Percentiles rank a stretch among this genome's conserved stretches.
Evolutionary conservation across 2,113 vertebrate genomes (phyloP).

Genomic region (Chitala chitala): DNA sequence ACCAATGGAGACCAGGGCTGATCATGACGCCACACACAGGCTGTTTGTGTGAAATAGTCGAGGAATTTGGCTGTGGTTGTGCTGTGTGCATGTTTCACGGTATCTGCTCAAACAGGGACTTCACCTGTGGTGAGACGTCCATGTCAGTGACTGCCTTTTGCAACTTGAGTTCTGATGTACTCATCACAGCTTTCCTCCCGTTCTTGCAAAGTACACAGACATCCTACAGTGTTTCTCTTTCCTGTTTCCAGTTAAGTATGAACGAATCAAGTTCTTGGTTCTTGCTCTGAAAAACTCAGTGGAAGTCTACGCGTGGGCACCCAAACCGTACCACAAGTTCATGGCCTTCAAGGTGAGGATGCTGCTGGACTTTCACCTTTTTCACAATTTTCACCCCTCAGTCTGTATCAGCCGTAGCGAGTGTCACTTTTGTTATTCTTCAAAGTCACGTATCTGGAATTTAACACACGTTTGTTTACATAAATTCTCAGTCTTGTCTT

Average conservation of each 20-base stretch:
- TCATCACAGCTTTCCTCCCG: not conserved
- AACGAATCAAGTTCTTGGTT: conserved; percentile 97
- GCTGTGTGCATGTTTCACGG: too few relatives aligned
- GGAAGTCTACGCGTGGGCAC: conserved; percentile 98
- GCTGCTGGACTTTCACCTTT: not conserved
- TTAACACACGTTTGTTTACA: too few relatives aligned
- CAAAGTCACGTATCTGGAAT: not conserved
- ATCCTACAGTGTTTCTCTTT: conserved; percentile 8
- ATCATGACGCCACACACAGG: too few relatives aligned
- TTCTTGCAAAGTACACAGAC: not conserved
- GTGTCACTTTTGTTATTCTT: not conserved
- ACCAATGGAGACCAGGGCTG: too few relatives aligned
- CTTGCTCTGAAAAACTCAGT: conserved; percentile 97
- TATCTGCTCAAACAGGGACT: not conserved
- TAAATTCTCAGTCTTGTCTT: too few relatives aligned
- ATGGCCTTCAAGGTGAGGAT: conserved; percentile 96
- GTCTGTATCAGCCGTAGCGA: not conserved
- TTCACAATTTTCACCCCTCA: not conserved
- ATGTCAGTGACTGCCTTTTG: not conserved
- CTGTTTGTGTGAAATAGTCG: too few relatives aligned
- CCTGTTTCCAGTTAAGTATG: conserved; percentile 85
- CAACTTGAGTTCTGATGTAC: not conserved
- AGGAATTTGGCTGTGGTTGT: too few relatives aligned
- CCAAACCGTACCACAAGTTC: conserved; percentile 99
- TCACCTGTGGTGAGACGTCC: not conserved